A percentile compares a stretch with the other conserved stretches of the same genome.
Evolutionary conservation across 2,113 vertebrate species (phyloP).

Genomic region (Rhineura floridana): DNA sequence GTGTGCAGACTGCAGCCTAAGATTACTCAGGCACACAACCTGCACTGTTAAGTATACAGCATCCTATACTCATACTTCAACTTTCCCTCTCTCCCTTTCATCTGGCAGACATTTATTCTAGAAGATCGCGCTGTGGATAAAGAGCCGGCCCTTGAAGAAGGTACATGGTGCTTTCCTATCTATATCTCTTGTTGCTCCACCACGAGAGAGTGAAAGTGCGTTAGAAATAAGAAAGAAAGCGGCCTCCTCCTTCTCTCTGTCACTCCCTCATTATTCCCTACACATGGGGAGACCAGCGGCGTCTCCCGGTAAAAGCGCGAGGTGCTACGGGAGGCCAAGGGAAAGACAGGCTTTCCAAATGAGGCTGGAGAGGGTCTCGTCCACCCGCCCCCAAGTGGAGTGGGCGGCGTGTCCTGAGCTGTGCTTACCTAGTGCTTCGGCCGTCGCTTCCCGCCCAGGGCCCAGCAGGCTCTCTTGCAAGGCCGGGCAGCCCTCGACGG

Average conservation of each 20-base stretch:
- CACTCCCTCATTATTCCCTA: background rate
- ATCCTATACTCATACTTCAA: background rate
- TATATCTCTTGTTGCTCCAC: background rate
- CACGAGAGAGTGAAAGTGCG: too few species aligned
- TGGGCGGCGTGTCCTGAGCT: background rate
- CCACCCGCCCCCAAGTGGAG: background rate
- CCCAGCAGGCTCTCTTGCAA: slow-evolving; percentile 27
- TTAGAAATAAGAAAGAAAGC: too few species aligned
- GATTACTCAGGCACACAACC: background rate
- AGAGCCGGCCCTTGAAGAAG: background rate
- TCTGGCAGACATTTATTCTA: too few species aligned
- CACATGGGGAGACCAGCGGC: background rate
- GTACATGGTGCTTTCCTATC: background rate
- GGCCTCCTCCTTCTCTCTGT: background rate
- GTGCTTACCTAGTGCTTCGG: background rate
- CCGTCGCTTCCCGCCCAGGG: slow-evolving; percentile 58
- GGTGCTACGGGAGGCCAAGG: background rate
- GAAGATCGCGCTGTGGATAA: too few species aligned
- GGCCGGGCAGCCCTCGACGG: slow-evolving; percentile 11
- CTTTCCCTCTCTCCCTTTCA: background rate
- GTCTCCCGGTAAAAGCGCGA: background rate
- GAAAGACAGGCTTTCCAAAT: background rate
- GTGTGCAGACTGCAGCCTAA: too few species aligned
- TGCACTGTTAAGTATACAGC: background rate
- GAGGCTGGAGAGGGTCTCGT: slow-evolving; percentile 1